phyloP scores from a whole-genome alignment of 2,888 invertebrate species.

The Leptarthrus brevirostris region DNA sequence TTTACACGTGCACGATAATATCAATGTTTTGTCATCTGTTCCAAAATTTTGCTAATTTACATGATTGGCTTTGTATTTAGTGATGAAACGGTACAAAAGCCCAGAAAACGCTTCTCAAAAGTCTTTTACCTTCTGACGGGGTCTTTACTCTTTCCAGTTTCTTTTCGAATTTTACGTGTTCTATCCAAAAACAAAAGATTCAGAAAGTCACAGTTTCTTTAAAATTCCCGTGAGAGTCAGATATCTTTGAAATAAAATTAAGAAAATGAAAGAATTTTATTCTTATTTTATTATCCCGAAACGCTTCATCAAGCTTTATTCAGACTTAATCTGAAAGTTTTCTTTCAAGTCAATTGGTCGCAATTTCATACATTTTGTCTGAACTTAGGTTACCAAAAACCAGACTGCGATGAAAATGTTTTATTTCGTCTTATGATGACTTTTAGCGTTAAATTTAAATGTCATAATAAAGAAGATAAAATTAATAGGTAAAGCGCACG shows the following conservation, averaged over 20 bases:
- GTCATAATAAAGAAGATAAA: slow-evolving; percentile 8
- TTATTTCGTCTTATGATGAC: slow-evolving; percentile 6
- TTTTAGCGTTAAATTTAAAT: slow-evolving; percentile 18
- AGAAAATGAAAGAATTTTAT: no score
- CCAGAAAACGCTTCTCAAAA: slow-evolving; percentile 13
- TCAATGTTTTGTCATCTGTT: slow-evolving; percentile 4
- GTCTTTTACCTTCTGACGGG: slow-evolving; percentile 9
- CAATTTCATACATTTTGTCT: no score
- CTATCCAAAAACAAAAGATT: neutral
- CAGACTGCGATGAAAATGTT: neutral
- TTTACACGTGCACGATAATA: slow-evolving; percentile 22
- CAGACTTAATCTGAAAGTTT: no score
- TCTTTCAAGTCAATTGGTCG: no score
- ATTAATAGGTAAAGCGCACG: slow-evolving; percentile 30
- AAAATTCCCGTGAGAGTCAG: neutral
- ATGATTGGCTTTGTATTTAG: slow-evolving; percentile 13
- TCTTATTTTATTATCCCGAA: no score
- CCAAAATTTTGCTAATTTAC: slow-evolving; percentile 11
- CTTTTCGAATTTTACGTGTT: neutral
- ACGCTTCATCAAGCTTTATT: no score
- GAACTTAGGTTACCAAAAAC: no score
- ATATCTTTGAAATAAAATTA: no score
- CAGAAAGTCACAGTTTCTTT: neutral
- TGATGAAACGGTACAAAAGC: slow-evolving; percentile 25
- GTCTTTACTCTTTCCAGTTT: slow-evolving; percentile 6